Base-by-base conservation (phyloP, 2,888 invertebrate species). In the Tubiluchus corallicola region DNA sequence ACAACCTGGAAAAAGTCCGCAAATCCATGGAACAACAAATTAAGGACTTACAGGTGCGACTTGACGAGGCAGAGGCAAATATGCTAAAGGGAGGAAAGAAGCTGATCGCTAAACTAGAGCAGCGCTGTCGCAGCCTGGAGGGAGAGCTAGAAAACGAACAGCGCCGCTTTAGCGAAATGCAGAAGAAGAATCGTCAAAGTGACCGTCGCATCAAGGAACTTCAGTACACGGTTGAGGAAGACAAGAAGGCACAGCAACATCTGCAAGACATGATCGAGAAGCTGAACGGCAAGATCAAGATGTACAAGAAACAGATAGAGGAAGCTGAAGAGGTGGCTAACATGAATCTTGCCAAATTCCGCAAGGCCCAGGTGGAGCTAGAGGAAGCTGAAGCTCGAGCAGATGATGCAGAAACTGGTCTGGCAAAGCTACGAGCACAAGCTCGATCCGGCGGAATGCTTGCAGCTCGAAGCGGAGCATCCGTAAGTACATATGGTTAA, bases 61-160 rank as follows among this genome's bases (percentile, higher is more conserved):
- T 94, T 60, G 92, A 94, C 64, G 92, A 92, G 68, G 90, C 92
- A 57, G 94, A 88, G 70, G 84, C 80, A 61, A 90, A 90, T 66
- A 94, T 94, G 47, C 81, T 94, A 59, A 94, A 94, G 74, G 90
- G 94, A 68, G 94, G 96, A 69, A 94, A 94, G 79, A 92, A 92
- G 72, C 85, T 88, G 57, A 94, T 98, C 70, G 84, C 87, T 73
- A 96, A 96, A 71, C 74, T 98, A 64, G 96, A 98, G 75, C 83
- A 87, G 72, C 58, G 63, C 47, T 62, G 85, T 60, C 77, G 90
- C 58, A 88, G 87, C 68, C 75, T 92, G 66, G 92, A 92, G 70
- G 84, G 87, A 67, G 96, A 98, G 71, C 75, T 96, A 60, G 96
- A 96, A 65, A 83, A 82, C 54, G 96, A 96, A 76, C 92, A 92